phyloP scores from a whole-genome alignment of 2,113 vertebrate species.

The Thunnus maccoyii region DNA sequence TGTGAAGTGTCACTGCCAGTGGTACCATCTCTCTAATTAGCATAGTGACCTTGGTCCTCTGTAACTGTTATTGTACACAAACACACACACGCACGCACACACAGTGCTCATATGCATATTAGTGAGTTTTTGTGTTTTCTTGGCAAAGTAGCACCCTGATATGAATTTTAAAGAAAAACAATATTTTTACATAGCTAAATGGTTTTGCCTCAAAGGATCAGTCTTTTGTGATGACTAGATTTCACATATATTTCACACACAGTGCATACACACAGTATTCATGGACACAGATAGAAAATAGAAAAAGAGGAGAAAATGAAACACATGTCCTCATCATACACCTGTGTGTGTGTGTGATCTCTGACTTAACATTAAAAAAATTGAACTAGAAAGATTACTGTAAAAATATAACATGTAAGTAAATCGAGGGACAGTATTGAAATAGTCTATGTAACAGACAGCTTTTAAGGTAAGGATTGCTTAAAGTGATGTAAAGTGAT shows the following conservation, averaged over 20 bases:
- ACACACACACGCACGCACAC: conserved; percentile 10
- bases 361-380: no score
- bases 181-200: conserved; percentile 9
- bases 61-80: conserved; percentile 50
- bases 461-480: neutral
- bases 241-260: neutral
- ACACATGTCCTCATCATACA: neutral
- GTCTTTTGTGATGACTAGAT: neutral
- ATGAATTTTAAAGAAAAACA: conserved; percentile 30
- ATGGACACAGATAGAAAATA: neutral
- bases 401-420: neutral
- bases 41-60: conserved; percentile 80
- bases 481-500: neutral
- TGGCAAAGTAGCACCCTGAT: neutral
- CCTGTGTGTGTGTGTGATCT: neutral
- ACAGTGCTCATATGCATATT: conserved; percentile 6
- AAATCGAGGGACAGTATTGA: neutral
- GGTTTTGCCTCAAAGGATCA: neutral
- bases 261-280: neutral
- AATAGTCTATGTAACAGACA: no score
- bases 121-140: conserved; percentile 19
- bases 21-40: conserved; percentile 76
- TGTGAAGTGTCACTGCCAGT: conserved; percentile 76
- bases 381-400: neutral
- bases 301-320: neutral